phyloP scores from a whole-genome alignment of 2,888 invertebrate species.

The Pollenia labialis region DNA sequence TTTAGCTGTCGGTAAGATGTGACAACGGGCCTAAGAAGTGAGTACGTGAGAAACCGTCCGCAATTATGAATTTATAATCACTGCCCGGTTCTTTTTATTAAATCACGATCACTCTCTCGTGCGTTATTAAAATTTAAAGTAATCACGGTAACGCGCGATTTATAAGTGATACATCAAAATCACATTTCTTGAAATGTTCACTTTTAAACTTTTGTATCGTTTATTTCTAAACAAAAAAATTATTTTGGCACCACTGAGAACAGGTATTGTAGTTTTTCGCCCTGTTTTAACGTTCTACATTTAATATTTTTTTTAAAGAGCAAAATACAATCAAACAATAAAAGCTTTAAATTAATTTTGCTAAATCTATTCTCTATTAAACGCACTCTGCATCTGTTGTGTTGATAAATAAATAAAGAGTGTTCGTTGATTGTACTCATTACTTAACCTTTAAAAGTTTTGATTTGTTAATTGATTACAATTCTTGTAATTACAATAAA shows the following conservation, averaged over 20 bases:
- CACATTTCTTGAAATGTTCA: too few relatives aligned
- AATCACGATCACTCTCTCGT: too few relatives aligned
- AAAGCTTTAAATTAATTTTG: conserved; percentile 4
- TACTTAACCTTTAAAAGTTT: conserved; percentile 51
- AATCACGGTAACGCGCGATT: too few relatives aligned
- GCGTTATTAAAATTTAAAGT: too few relatives aligned
- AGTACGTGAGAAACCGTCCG: too few relatives aligned
- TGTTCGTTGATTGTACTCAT: not conserved
- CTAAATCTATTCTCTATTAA: not conserved
- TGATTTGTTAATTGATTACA: conserved; percentile 43
- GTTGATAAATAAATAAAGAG: not conserved
- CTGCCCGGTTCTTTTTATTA: too few relatives aligned
- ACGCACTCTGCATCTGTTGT: not conserved
- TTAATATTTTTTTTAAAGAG: conserved; percentile 23
- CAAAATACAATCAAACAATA: not conserved
- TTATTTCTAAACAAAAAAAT: not conserved
- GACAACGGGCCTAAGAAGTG: too few relatives aligned
- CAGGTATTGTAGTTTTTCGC: conserved; percentile 43
- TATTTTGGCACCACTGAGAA: conserved; percentile 28
- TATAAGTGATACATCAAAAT: too few relatives aligned
- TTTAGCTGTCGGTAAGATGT: too few relatives aligned
- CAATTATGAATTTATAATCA: too few relatives aligned
- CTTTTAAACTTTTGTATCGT: not conserved
- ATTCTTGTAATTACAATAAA: conserved; percentile 44
- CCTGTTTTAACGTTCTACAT: conserved; percentile 5